Base-by-base conservation (phyloP, 2,888 invertebrate genomes). In the Synanthedon tipuliformis region DNA sequence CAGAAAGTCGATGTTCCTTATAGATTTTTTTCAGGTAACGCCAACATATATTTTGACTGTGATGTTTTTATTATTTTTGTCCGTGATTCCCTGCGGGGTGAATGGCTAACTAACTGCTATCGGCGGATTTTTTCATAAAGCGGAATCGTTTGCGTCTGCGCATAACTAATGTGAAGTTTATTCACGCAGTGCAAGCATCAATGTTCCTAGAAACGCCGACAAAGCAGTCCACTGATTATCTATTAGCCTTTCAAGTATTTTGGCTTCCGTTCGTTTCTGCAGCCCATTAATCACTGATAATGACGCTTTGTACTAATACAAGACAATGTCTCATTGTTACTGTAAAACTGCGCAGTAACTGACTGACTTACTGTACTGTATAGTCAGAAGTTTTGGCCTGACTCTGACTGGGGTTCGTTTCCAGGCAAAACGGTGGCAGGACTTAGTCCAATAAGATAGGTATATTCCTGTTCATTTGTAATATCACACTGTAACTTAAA, bases 31-130 rank as follows among this genome's bases (percentile, higher is more conserved):
- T 82, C 77, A 65, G 62, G 56, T 59, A 73, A 73, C 69, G 65
- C 80, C 76, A 75, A 82, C 81, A 84, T 87, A 85, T 87, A 87
- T 87, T 87, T 86, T 86, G 87, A 87, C 87, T 83, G 78, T 84
- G 86, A 85, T 86, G 86, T 87, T 86, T 86, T 86, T 86, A 87
- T 87, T 85, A 87, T 82, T 87, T 86, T 83, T 84, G 86, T 85
- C 71, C 80, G 78, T 80, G 81, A 81, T 78, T 72, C 71, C 71
- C 69, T 69, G 65, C 60, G 69, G 71, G 71, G 73, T 76, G 78
- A 71, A 78, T 74, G 71, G 72, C 69, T 69, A 69, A 71, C 73
- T 77, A 74, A 75, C 68, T 73, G 66, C 65, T 77, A 74, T 75
- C 68, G 74, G 66, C 65, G 53, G 59, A 62, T 79, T 81, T 80